A percentile compares a stretch with the other conserved stretches of the same genome.
Conservation (phyloP, 1,140 invertebrate genomes). For the Drosophila tropicalis region DNA sequence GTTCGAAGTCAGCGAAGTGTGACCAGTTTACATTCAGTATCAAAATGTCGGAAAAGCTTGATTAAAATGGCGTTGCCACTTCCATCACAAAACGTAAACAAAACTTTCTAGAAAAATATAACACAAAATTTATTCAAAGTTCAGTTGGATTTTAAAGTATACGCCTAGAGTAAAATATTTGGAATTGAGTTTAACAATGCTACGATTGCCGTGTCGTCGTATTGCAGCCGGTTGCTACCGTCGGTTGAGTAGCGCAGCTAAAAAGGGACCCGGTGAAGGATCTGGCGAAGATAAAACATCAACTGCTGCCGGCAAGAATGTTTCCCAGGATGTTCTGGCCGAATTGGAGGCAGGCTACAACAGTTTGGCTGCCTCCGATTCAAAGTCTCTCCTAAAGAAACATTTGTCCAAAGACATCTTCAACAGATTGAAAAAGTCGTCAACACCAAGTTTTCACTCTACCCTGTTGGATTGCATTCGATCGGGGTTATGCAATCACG, state of each 20-base stretch:
- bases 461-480: slow-evolving; percentile 95
- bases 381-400: slow-evolving; percentile 97
- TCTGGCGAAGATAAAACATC: not conserved
- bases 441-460: slow-evolving; percentile 92
- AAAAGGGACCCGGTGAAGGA: not conserved
- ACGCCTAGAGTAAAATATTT: not conserved
- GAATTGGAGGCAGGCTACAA: slow-evolving; percentile 94
- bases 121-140: not conserved
- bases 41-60: not conserved
- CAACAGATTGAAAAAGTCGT: slow-evolving; percentile 93
- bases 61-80: not conserved
- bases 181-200: not conserved
- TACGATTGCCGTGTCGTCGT: not conserved
- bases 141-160: slow-evolving; percentile 17
- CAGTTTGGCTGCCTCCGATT: slow-evolving; percentile 92
- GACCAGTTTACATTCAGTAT: not conserved
- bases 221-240: not conserved
- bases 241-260: not conserved
- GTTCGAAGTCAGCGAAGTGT: not conserved
- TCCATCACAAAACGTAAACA: not conserved
- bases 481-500: slow-evolving; percentile 93
- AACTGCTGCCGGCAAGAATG: not conserved
- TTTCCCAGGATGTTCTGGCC: slow-evolving; percentile 87
- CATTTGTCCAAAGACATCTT: slow-evolving; percentile 94
- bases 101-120: not conserved